These are phyloP conservation scores for Poecile montanus DNA, from an alignment of 2,797 vertebrate genomes.

Conservation along the genomic window DNA sequence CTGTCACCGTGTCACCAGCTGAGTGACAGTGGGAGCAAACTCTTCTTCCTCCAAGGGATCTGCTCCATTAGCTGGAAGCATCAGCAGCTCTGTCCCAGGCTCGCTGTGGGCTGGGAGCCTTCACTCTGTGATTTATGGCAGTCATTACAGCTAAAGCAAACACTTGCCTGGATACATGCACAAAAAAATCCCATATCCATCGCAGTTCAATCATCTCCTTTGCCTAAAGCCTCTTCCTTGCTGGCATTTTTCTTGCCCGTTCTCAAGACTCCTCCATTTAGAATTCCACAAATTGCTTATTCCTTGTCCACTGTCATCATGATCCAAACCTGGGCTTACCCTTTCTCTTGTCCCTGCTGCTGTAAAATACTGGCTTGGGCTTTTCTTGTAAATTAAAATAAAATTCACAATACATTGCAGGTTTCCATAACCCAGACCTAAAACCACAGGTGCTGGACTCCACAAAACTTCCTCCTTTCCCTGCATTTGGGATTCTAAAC, in stretches of 20 bases:
- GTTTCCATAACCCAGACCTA: neutral
- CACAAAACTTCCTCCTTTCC: neutral
- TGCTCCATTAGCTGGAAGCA: neutral
- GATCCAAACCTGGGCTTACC: neutral
- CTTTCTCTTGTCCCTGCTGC: neutral
- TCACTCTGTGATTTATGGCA: slow-evolving; percentile 52
- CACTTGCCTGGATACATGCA: slow-evolving; percentile 25
- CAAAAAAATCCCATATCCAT: neutral
- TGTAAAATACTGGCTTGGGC: neutral
- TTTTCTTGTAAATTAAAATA: neutral
- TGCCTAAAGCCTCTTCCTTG: slow-evolving; percentile 30
- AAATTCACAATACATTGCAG: neutral
- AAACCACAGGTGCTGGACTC: neutral
- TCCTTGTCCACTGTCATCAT: neutral
- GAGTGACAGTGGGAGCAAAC: neutral
- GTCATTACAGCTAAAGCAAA: slow-evolving; percentile 55
- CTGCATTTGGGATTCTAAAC: neutral
- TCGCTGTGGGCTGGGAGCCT: neutral
- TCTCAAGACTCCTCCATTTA: neutral
- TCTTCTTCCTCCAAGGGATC: neutral
- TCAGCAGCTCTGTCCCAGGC: neutral
- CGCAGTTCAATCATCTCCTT: neutral
- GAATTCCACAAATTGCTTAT: neutral
- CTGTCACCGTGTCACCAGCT: neutral
- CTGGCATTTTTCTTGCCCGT: neutral